Conservation (phyloP, 2,797 vertebrate genomes). For the Diplodus puntazzo region DNA sequence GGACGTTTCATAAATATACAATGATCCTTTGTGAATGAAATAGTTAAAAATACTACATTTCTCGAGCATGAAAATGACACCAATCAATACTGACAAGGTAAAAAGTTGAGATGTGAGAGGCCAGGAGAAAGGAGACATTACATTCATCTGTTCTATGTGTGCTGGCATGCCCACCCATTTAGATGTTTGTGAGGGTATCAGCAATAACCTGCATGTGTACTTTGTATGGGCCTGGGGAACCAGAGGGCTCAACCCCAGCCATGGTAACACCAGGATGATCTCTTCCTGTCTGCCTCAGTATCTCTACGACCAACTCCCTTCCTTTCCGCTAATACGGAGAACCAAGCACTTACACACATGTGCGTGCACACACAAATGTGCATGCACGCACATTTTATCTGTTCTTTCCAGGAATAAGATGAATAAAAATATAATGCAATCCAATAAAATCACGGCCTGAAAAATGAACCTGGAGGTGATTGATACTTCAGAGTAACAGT, state of each 20-base stretch:
- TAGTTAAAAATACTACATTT: not conserved
- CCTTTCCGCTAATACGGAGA: conserved; percentile 63
- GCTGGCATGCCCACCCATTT: not conserved
- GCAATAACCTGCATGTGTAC: conserved; percentile 33
- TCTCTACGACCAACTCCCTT: conserved; percentile 80
- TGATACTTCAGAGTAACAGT: not conserved
- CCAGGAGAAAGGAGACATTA: conserved; percentile 25
- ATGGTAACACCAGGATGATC: conserved; percentile 79
- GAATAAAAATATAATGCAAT: not conserved
- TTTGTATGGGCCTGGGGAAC: conserved; percentile 36
- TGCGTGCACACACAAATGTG: conserved; percentile 20
- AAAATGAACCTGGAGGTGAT: not conserved
- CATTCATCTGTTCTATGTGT: conserved; percentile 10
- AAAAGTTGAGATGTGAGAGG: conserved; percentile 17
- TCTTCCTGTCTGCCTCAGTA: conserved; percentile 81
- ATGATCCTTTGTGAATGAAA: not conserved
- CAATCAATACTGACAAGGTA: not conserved
- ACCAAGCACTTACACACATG: conserved; percentile 15
- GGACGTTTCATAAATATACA: not conserved
- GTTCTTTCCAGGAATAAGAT: not conserved
- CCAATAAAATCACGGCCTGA: conserved; percentile 1
- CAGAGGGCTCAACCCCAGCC: conserved; percentile 52
- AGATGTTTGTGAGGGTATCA: conserved; percentile 4
- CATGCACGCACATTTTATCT: conserved; percentile 19
- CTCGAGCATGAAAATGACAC: not conserved